Base-by-base conservation (phyloP, 37 sponge, comb jelly and placozoan species). In the Hexactinellida sp. region DNA sequence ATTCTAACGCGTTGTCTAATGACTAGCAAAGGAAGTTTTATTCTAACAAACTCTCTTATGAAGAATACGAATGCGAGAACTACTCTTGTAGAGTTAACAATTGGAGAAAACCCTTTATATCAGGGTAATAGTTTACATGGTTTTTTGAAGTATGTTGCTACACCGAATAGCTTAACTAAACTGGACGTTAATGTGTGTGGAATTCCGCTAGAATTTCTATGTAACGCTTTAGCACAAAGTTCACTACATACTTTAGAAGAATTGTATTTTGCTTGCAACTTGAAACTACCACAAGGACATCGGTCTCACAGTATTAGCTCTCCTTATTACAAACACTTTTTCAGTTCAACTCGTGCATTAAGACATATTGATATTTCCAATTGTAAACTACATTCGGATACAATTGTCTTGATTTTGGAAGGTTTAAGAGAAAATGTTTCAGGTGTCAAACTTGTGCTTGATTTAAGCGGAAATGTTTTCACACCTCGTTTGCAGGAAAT, bases 301-400 rank as follows among this genome's bases (percentile, higher is more conserved):
- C 3, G 30, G 34, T 63, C 30, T 7, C 76, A 63, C 13, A 63
- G 76, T n/a, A 63, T 63, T n/a, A 63, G 28, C 76, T 63, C 76
- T 10, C 76, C 76, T 32, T 63, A 63, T 63, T 63, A 63, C 76
- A 63, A 63, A 63, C 76, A 63, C 76, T 63, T 63, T 63, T 63
- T 63, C 76, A 63, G 76, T n/a, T 63, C 76, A 10, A 63, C 76
- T 63, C 76, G 76, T n/a, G 21, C 76, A 28, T n/a, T 63, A n/a
- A 63, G 76, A 28, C 30, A 63, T 63, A 63, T 63, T 63, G 76
- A 63, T n/a, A 63, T 63, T 23, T 63, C 76, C 32, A 63, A 63
- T 63, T 63, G 76, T n/a, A 63, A 63, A 63, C 76, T 63, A 10
- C 76, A 63, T 63, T 23, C 76, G 3, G 76, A 63, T 28, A 63